A percentile compares a stretch with the other conserved stretches of the same genome.
phyloP scores from a whole-genome alignment of 2,113 vertebrate species.

The Candoia aspera region DNA sequence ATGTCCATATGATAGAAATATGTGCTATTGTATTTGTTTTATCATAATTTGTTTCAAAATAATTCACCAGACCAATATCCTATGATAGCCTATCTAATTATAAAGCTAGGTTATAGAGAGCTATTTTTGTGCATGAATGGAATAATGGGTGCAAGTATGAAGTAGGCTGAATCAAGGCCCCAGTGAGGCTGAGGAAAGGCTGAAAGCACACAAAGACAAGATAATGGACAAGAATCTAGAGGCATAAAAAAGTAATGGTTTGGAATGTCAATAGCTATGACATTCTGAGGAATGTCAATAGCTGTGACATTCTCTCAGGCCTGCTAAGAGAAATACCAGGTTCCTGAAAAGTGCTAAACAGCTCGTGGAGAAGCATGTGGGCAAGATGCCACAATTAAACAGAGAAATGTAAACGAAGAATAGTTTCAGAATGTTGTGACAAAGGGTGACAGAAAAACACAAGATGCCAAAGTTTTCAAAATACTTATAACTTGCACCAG shows the following conservation, averaged over 20 bases:
- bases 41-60: background rate
- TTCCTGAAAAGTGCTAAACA: background rate
- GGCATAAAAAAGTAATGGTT: background rate
- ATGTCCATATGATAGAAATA: background rate
- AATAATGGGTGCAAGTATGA: background rate
- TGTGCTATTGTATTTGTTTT: background rate
- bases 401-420: background rate
- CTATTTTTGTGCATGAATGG: background rate
- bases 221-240: background rate
- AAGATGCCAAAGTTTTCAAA: background rate
- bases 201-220: background rate
- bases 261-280: background rate
- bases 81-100: background rate
- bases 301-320: too few species aligned
- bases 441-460: background rate
- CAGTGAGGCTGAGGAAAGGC: background rate
- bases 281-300: background rate
- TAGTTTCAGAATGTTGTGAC: background rate
- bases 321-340: background rate
- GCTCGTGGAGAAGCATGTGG: background rate
- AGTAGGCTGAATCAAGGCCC: background rate
- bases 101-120: background rate
- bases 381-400: background rate
- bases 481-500: background rate
- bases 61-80: background rate